Base-by-base conservation (phyloP, 2,797 vertebrate genomes). In the Schizopygopsis pylzovi region DNA sequence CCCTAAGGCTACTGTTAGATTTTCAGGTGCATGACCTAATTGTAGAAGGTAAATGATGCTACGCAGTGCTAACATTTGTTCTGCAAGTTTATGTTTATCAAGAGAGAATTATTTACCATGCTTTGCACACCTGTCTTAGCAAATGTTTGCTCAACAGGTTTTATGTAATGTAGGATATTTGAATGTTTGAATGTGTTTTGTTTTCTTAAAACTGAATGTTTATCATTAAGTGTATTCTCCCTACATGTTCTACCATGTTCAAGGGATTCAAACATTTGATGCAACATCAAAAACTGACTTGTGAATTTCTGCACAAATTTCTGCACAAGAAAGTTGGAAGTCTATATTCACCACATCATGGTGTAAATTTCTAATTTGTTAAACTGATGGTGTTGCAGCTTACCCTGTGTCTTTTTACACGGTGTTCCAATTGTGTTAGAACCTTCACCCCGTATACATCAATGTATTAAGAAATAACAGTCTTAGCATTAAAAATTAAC, bases 21-120 rank as follows among this genome's bases (percentile, higher is more conserved):
- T 78, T 78, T 78, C 75, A 78, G 52, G 52, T 59, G 18, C 41
- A 78, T 78, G 52, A 41, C 12, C 75, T 47, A 61, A 79, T 43
- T 79, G 22, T n/a, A 61, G 37, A 79, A 61, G 39, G 3, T 78
- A 41, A 59, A 59, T 61, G 1, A 43, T 61, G 54, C 0, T 25
- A 43, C 25, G 8, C 13, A 79, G 18, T 12, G 56, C 77, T 28
- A 79, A 63, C 56, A 79, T 63, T 63, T 79, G 41, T 79, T 79
- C 56, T 63, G 39, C 9, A 61, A 12, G 52, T 59, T 8, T 33
- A 76, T 0, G 1, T 28, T 63, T 63, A 16, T 45, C 8, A 79
- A 45, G 22, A 45, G 56, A 61, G 15, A 63, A 45, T 45, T 2
- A 63, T 63, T 63, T 77, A 63, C 4, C 9, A 18, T 45, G 43